Conservation (phyloP, 2,113 vertebrate genomes). For the Heteronetta atricapilla region DNA sequence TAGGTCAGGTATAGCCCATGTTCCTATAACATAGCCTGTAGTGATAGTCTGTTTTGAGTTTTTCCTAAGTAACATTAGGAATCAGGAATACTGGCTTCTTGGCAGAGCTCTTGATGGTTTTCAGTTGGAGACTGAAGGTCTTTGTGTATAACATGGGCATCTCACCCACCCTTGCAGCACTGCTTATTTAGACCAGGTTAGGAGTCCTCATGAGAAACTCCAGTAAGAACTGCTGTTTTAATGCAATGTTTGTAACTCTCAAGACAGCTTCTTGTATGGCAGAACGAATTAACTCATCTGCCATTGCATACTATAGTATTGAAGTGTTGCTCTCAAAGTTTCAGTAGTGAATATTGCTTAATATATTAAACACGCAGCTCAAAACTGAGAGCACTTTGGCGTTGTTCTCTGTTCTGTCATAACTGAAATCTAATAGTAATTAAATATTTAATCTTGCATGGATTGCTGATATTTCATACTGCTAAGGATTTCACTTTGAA, state of each 20-base stretch:
- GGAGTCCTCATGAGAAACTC: background rate
- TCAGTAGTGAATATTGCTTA: background rate
- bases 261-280: background rate
- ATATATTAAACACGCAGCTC: background rate
- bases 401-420: background rate
- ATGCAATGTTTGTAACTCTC: background rate
- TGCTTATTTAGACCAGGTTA: background rate
- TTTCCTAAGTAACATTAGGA: background rate
- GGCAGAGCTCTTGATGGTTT: background rate
- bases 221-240: background rate
- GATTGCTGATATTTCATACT: background rate
- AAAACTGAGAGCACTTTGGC: background rate
- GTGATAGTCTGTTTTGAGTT: background rate
- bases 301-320: background rate
- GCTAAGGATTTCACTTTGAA: background rate
- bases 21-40: background rate
- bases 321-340: background rate
- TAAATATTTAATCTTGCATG: background rate
- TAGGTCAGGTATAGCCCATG: background rate
- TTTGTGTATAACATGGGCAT: background rate
- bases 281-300: background rate
- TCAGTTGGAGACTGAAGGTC: background rate
- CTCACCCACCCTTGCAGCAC: background rate
- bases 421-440: background rate
- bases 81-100: background rate